Base-by-base conservation (phyloP, 1,140 invertebrate genomes). In the Argopecten irradians region DNA sequence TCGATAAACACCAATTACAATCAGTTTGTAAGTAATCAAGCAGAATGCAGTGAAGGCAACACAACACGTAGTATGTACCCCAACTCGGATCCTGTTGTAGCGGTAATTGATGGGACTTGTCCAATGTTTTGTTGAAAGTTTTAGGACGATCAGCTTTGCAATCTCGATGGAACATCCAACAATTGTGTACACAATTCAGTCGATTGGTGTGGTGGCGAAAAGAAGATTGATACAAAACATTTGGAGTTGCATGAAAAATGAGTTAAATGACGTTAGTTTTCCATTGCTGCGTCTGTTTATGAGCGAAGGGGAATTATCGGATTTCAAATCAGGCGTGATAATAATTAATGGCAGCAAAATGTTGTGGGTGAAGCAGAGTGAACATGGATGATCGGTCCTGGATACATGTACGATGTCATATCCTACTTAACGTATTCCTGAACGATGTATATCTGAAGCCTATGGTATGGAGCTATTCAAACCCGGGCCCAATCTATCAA, bases 121-220 rank as follows among this genome's bases (percentile, higher is more conserved):
- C 55, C 55, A 71, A 71, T n/a, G 55, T 16, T 71, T 71, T 71
- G 55, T 71, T 71, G 55, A 71, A 71, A 71, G 14, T 71, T 71
- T 71, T n/a, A 71, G 55, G 55, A 71, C 22, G 55, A 71, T 16
- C 55, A 16, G n/a, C 28, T 71, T 71, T 71, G 5, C 55, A 71
- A 5, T 71, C 2, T 1, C 55, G 7, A 28, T n/a, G 28, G n/a
- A 71, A 71, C 55, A n/a, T 28, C 55, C 36, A 71, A 71, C 55
- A 28, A 71, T 16, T 71, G n/a, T 71, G 55, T 71, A n/a, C 22
- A 1, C 1, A 71, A 1, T 71, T 71, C 55, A 71, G 55, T 71
- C 28, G n/a, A 71, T 7, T 71, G 55, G 7, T 28, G n/a, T 71
- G n/a, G 55, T 28, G 55, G 55, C 0, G 55, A 28, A 71, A 71